A percentile compares a stretch with the other conserved stretches of the same genome.
Conservation (phyloP, 2,113 vertebrate species). For the Cyanoderma ruficeps region DNA sequence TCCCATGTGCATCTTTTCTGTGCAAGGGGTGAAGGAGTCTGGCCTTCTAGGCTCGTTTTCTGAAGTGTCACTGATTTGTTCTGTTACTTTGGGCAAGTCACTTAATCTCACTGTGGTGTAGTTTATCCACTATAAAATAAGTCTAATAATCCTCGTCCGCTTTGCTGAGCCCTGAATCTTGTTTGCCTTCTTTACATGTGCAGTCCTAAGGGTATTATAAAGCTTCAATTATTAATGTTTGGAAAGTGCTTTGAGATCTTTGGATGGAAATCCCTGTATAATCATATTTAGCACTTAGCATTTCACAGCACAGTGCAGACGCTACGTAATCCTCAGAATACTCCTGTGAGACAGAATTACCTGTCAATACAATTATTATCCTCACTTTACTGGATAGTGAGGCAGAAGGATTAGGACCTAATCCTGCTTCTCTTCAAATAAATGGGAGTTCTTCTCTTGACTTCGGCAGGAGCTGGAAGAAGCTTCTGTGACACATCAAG, state of each 20-base stretch:
- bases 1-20: neutral
- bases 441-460: constrained; percentile 5
- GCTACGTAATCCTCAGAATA: constrained; percentile 61
- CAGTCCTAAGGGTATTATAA: constrained; percentile 64
- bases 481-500: constrained; percentile 1
- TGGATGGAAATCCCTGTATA: constrained; percentile 68
- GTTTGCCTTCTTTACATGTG: constrained; percentile 64
- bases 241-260: constrained; percentile 70
- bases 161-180: constrained; percentile 65
- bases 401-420: constrained; percentile 62
- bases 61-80: constrained; percentile 23
- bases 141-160: constrained; percentile 62
- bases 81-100: constrained; percentile 56
- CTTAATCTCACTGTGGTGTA: constrained; percentile 45
- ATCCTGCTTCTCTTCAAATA: constrained; percentile 42
- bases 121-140: constrained; percentile 63
- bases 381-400: constrained; percentile 57
- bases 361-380: constrained; percentile 73
- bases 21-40: neutral
- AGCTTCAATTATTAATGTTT: constrained; percentile 71
- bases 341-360: constrained; percentile 71
- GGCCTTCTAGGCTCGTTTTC: neutral
- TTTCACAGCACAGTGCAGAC: constrained; percentile 66
- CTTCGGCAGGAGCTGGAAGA: neutral
- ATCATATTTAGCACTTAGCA: constrained; percentile 73